Percentiles rank a stretch among this genome's conserved stretches.
These are phyloP conservation scores for Vulpes lagopus DNA, from an alignment of 2,113 vertebrate genomes.

Conservation along the genomic window DNA sequence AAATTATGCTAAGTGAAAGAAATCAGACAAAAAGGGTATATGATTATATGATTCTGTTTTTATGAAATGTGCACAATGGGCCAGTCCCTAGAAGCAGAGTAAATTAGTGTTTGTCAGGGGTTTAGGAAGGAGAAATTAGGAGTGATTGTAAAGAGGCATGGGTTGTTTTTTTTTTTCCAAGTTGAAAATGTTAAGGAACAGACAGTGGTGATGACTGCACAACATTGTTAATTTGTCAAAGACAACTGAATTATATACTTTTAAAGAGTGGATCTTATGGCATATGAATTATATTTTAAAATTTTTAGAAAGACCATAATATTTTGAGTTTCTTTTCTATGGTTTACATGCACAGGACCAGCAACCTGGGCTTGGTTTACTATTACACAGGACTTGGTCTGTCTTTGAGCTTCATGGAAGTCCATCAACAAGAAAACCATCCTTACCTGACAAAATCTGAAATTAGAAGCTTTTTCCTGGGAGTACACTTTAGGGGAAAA, in stretches of 20 bases:
- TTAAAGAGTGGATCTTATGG: not conserved
- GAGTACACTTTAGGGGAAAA: not conserved
- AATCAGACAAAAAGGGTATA: not conserved
- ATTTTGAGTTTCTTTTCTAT: not conserved
- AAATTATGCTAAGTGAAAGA: not conserved
- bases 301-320: not conserved
- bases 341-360: not conserved
- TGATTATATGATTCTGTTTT: not conserved
- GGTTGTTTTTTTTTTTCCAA: not conserved
- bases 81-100: not conserved
- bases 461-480: constrained; percentile 18
- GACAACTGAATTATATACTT: not conserved
- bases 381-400: not conserved
- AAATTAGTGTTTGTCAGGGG: not conserved
- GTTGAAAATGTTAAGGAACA: not conserved
- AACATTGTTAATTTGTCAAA: not conserved
- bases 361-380: not conserved
- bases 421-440: not conserved
- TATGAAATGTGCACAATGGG: not conserved
- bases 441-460: constrained; percentile 10
- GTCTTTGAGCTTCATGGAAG: not conserved
- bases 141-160: not conserved
- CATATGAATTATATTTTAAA: not conserved
- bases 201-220: not conserved
- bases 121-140: not conserved